Evolutionary conservation across 2,797 vertebrate genomes (phyloP).

Genomic region (Rhyacichthys aspro): DNA sequence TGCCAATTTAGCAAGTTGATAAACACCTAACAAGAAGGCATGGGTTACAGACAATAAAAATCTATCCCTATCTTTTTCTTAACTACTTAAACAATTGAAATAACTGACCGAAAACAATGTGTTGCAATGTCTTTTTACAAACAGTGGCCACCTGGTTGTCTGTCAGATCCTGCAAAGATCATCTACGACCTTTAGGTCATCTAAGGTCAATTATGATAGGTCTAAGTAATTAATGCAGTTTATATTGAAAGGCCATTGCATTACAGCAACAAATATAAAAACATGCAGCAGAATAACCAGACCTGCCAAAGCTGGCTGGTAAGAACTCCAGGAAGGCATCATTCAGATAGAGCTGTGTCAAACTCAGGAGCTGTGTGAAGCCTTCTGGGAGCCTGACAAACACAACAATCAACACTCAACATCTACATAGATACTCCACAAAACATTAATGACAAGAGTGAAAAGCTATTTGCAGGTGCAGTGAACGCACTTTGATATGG

Average conservation of each 20-base stretch:
- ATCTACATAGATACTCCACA: constrained; percentile 6
- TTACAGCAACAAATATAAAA: not conserved
- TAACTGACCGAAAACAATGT: too few species aligned
- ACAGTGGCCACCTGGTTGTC: too few species aligned
- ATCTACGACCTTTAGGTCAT: too few species aligned
- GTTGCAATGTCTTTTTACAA: too few species aligned
- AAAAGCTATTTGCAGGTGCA: not conserved
- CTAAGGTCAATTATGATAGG: too few species aligned
- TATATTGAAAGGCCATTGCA: not conserved
- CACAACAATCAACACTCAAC: constrained; percentile 3
- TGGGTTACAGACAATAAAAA: too few species aligned
- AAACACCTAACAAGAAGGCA: constrained; percentile 2
- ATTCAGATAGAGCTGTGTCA: constrained; percentile 97
- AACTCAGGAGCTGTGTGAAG: constrained; percentile 95
- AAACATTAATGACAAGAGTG: not conserved
- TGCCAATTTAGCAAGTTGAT: not conserved
- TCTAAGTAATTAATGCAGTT: too few species aligned
- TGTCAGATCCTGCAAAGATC: too few species aligned
- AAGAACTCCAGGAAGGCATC: constrained; percentile 98
- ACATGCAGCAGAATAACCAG: constrained; percentile 43
- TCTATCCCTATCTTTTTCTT: too few species aligned
- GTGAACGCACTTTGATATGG: constrained; percentile 94
- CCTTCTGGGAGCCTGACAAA: constrained; percentile 93
- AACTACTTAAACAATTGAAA: too few species aligned
- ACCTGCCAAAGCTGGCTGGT: constrained; percentile 98